Base-by-base conservation (phyloP, 2,113 vertebrate genomes). In the Tylochromis polylepis region DNA sequence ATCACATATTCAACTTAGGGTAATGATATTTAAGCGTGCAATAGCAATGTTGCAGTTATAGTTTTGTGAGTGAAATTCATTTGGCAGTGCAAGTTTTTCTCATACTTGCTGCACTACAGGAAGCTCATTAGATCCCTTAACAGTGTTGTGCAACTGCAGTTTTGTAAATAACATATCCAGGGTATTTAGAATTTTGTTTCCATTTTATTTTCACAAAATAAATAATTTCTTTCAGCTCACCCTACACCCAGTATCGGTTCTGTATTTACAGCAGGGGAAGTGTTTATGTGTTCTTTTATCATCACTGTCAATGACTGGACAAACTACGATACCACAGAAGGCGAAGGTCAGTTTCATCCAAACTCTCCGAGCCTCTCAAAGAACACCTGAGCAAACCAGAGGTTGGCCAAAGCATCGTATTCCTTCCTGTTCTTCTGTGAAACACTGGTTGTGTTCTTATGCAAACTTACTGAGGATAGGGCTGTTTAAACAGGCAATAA, bases 401-500 rank as follows among this genome's bases (percentile, higher is more conserved):
- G 12, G 31, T 82, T 75, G 34, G 57, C 75, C 14, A 6, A 87
- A 81, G 67, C 15, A 22, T 77, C 36, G 36, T 55, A 41, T 51
- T n/a, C 27, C 70, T 67, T 72, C 18, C 18, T 79, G 78, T 83
- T 79, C 85, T 60, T 85, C 89, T 91, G 53, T 72, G 77, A 72
- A 65, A 86, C 57, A 60, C 81, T 89, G 82, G 18, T 87, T 86
- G 84, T 82, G 78, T 55, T 62, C 51, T 55, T 46, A 24, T 79
- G 57, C 56, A 72, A 85, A 80, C 77, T 46, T 80, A 85, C 75
- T 86, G 82, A 87, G 87, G 78, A 83, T 16, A 60, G 81, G 90
- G 83, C 82, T 89, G 83, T 94, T 91, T 88, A 90, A 90, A 91
- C 92, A 93, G 57, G 91, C 72, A 91, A 85, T 81, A 90, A 88